phyloP scores from a whole-genome alignment of 2,797 vertebrate species.

The Craterocephalus amniculus region DNA sequence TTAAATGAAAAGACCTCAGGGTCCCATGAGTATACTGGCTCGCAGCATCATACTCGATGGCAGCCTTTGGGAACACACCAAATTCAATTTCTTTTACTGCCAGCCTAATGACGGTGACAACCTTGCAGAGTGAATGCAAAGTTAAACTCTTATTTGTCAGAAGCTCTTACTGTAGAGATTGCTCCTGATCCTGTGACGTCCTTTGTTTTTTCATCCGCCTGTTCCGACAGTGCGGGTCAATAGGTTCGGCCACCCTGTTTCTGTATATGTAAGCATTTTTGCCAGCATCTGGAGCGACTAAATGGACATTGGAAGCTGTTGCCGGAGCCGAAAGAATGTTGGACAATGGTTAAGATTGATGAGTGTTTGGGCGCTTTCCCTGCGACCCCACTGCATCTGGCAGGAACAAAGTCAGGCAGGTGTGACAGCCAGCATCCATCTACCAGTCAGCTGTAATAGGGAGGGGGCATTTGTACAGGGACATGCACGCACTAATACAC shows the following conservation, averaged over 20 bases:
- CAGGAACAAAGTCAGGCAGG: slow-evolving; percentile 81
- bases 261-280: slow-evolving; percentile 75
- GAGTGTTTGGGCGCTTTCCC: slow-evolving; percentile 82
- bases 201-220: slow-evolving; percentile 43
- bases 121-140: slow-evolving; percentile 40
- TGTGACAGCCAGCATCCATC: slow-evolving; percentile 85
- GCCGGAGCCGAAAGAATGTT: slow-evolving; percentile 67
- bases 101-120: slow-evolving; percentile 42
- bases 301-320: slow-evolving; percentile 80
- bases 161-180: slow-evolving; percentile 31
- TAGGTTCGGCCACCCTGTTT: slow-evolving; percentile 59
- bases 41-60: slow-evolving; percentile 28
- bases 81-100: slow-evolving; percentile 49
- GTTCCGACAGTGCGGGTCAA: slow-evolving; percentile 56
- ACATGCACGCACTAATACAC: slow-evolving; percentile 36
- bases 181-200: slow-evolving; percentile 30
- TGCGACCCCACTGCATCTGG: slow-evolving; percentile 80
- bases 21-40: slow-evolving; percentile 24
- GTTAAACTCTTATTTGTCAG: slow-evolving; percentile 44
- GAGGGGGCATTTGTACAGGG: slow-evolving; percentile 52
- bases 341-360: slow-evolving; percentile 84
- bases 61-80: slow-evolving; percentile 45
- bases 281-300: slow-evolving; percentile 73
- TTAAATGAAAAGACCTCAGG: slow-evolving; percentile 46
- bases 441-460: slow-evolving; percentile 76